Percentiles rank a stretch among this genome's conserved stretches.
Evolutionary conservation across 2,797 vertebrate genomes (phyloP).

Genomic region (Phalloptychus januarius): DNA sequence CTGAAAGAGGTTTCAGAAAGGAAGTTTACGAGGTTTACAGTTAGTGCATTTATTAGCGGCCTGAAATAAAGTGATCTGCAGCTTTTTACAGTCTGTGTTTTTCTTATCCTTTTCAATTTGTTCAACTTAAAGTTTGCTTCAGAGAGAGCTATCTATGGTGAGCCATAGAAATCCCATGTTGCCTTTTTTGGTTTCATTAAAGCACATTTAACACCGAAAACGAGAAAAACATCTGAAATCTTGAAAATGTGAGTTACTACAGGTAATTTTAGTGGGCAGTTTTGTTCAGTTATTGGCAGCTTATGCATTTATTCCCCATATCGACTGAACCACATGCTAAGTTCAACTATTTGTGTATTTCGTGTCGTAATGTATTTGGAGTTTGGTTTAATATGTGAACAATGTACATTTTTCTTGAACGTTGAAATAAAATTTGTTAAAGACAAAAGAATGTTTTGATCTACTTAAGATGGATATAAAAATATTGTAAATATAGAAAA

Average conservation of each 20-base stretch:
- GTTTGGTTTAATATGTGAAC: constrained; percentile 49
- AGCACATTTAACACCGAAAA: constrained; percentile 34
- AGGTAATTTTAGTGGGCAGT: constrained; percentile 11
- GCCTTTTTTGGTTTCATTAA: constrained; percentile 21
- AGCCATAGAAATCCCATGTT: not conserved
- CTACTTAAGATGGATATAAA: constrained; percentile 11
- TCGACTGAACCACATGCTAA: constrained; percentile 22
- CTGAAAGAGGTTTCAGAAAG: not conserved
- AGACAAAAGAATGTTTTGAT: constrained; percentile 36
- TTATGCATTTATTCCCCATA: constrained; percentile 44
- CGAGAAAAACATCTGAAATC: constrained; percentile 6
- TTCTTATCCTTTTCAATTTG: not conserved
- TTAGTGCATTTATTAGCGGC: not conserved
- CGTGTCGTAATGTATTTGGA: constrained; percentile 59
- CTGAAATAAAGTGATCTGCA: not conserved
- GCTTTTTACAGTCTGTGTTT: not conserved
- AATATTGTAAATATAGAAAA: constrained; percentile 27
- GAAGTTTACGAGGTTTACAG: not conserved
- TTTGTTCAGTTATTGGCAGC: constrained; percentile 7
- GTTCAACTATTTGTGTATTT: constrained; percentile 60
- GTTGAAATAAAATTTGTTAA: constrained; percentile 28
- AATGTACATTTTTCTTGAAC: constrained; percentile 34
- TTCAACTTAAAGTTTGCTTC: constrained; percentile 4
- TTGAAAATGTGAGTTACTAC: constrained; percentile 7
- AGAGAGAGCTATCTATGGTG: constrained; percentile 35